Base-by-base conservation (phyloP, 2,888 invertebrate species). In the Orthonychiurus folsomi region DNA sequence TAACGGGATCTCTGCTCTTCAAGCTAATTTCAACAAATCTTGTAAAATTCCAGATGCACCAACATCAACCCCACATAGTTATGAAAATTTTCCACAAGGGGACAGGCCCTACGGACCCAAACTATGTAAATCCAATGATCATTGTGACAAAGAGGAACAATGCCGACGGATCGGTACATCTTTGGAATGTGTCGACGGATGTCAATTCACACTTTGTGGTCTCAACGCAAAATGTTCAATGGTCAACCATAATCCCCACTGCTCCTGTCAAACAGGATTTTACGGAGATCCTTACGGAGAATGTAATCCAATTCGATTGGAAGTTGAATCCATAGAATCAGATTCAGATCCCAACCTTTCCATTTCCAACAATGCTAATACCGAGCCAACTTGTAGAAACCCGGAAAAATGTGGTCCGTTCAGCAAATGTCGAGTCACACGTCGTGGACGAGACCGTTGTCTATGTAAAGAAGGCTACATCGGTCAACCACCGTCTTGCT, bases 171-270 rank as follows among this genome's bases (percentile, higher is more conserved):
- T 50, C n/a, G 50, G 50, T 1, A 26, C 56, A 18, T 25, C 56
- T 26, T 52, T 50, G 27, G 9, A 56, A 28, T 69, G 68, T 27
- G 2, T 63, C 12, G 60, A 69, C 28, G 63, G 66, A 12, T 69
- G 68, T 26, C 37, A 50, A 24, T 60, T 62, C 9, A 52, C 60
- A 54, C 53, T 63, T 24, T 69, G 70, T 64, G 70, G 68, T n/a
- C 28, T 48, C 21, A 63, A 63, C 25, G 67, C 70, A 1, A 54
- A 58, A 26, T 71, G 68, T 50, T 21, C 25, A 21, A 60, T 57
- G 15, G 57, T 60, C 21, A 61, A 65, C 24, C 66, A 63, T 23
- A 58, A 57, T 18, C 60, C 63, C 27, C 55, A 56, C 25, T 68
- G 68, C 20, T n/a, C 58, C 15, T 68, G 68, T 56, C 27, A 61